A percentile compares a stretch with the other conserved stretches of the same genome.
Evolutionary conservation across 1,140 invertebrate genomes (phyloP).

Genomic region (Geopemphigus sp.): DNA sequence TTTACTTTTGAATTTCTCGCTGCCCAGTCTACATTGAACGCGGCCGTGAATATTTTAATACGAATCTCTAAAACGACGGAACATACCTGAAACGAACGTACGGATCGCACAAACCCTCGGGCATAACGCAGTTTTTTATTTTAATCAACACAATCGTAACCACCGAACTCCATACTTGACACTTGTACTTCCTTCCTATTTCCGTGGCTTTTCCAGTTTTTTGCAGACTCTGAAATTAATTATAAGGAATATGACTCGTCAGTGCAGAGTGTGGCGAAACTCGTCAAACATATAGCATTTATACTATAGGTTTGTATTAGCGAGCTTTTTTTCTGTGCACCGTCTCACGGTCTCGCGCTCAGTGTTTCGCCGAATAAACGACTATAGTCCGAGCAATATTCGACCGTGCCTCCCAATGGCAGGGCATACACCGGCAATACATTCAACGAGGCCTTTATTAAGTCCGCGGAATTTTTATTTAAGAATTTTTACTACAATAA

Average conservation of each 20-base stretch:
- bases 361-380: too few relatives aligned
- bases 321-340: too few relatives aligned
- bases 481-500: too few relatives aligned
- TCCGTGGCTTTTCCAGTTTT: slow-evolving; percentile 65
- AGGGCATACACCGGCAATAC: too few relatives aligned
- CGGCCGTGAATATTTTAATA: not conserved
- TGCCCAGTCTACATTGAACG: slow-evolving; percentile 72
- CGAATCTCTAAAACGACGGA: not conserved
- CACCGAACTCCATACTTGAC: slow-evolving; percentile 91
- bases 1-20: slow-evolving; percentile 98
- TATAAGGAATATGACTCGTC: not conserved
- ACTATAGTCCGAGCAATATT: too few relatives aligned
- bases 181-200: slow-evolving; percentile 77
- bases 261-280: not conserved
- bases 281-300: too few relatives aligned
- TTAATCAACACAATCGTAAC: slow-evolving; percentile 95
- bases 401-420: too few relatives aligned
- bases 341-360: too few relatives aligned
- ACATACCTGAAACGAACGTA: slow-evolving; percentile 93
- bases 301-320: too few relatives aligned
- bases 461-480: too few relatives aligned
- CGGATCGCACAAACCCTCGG: slow-evolving; percentile 88
- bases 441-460: too few relatives aligned
- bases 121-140: slow-evolving; percentile 86
- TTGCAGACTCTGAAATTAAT: slow-evolving; percentile 7